These are phyloP conservation scores for Amitus sp. DNA, from an alignment of 2,888 invertebrate species.

Conservation along the genomic window DNA sequence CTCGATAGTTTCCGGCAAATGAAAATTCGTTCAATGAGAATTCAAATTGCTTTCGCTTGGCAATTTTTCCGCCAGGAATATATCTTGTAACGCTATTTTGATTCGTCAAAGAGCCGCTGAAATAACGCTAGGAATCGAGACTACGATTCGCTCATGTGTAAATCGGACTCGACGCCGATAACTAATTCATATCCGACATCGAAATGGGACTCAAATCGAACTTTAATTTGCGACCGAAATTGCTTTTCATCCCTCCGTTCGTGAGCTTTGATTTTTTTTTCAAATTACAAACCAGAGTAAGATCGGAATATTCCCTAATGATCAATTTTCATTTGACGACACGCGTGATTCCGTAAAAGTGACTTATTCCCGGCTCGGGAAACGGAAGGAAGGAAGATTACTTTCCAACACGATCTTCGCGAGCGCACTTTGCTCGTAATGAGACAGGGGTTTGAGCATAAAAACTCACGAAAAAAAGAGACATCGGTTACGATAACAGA, in stretches of 20 bases:
- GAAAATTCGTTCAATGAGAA: no score
- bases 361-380: conserved; percentile 15
- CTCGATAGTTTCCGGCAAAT: no score
- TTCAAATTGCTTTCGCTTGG: no score
- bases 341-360: conserved; percentile 11
- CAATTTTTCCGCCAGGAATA: no score
- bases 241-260: background rate
- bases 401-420: conserved; percentile 14
- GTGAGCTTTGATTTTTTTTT: background rate
- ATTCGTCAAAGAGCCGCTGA: conserved; percentile 8
- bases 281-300: no score
- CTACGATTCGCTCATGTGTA: conserved; percentile 5
- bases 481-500: background rate
- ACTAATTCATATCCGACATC: conserved; percentile 16
- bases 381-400: conserved; percentile 18
- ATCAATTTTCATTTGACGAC: conserved; percentile 9
- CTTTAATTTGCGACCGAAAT: background rate
- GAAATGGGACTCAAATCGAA: background rate
- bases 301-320: conserved; percentile 3
- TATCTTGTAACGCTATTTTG: background rate
- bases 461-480: conserved; percentile 9
- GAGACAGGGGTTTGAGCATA: conserved; percentile 14
- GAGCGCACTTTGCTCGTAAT: conserved; percentile 11
- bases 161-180: conserved; percentile 14
- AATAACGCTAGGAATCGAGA: conserved; percentile 8